Evolutionary conservation across 30 jellyfish, hydroid and myxozoan species (phyloP).

Genomic region (Rhopilema esculentum): DNA sequence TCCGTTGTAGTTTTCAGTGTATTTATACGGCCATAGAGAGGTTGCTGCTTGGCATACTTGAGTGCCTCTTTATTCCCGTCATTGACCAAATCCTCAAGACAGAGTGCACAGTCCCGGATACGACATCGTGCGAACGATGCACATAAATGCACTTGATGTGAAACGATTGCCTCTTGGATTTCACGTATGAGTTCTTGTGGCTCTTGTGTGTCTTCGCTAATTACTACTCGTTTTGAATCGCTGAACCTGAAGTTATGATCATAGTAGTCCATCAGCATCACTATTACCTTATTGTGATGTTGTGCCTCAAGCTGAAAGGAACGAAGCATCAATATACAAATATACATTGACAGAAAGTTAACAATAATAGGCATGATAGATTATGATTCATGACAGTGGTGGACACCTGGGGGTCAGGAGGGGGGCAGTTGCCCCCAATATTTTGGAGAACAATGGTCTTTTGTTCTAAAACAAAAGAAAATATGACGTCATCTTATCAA

Average conservation of each 20-base stretch:
- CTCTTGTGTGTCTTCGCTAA: conserved; percentile 53
- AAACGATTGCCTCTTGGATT: conserved; percentile 67
- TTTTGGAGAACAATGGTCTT: no score
- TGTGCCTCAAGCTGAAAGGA: conserved; percentile 61
- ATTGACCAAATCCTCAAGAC: conserved; percentile 55
- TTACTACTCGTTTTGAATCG: conserved; percentile 58
- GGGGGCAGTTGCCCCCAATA: no score
- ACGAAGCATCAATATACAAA: no score
- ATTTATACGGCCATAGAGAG: conserved; percentile 86
- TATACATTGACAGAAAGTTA: not conserved
- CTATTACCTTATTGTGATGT: conserved; percentile 72
- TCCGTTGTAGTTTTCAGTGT: conserved; percentile 59
- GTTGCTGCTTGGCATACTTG: conserved; percentile 61
- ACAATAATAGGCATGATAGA: not conserved
- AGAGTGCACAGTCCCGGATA: conserved; percentile 67
- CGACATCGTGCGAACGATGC: conserved; percentile 80
- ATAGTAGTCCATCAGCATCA: conserved; percentile 79
- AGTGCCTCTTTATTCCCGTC: conserved; percentile 47
- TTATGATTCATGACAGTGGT: not conserved
- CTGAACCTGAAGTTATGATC: conserved; percentile 79
- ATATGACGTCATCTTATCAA: no score
- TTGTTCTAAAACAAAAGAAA: no score
- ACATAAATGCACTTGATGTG: conserved; percentile 53
- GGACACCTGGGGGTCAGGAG: no score
- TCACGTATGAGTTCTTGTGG: conserved; percentile 59